phyloP scores from a whole-genome alignment of 2,113 vertebrate species.

The Pionites leucogaster region DNA sequence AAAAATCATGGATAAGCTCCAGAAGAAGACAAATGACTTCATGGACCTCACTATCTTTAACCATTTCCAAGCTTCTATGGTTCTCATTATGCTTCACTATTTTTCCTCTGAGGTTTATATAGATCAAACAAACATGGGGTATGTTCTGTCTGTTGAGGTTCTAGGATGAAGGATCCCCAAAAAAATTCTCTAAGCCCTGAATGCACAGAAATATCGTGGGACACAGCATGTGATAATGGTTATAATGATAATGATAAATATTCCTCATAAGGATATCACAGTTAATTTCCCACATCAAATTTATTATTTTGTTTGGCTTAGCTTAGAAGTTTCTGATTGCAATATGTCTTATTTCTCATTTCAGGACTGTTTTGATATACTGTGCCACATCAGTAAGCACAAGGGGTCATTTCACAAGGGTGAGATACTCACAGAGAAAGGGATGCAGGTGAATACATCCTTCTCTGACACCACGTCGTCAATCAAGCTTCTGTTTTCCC shows the following conservation, averaged over 20 bases:
- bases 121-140: background rate
- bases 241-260: background rate
- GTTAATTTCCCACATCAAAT: background rate
- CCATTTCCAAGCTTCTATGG: background rate
- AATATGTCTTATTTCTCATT: background rate
- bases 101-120: background rate
- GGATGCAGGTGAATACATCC: conserved; percentile 27
- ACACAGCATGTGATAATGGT: background rate
- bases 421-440: conserved; percentile 53
- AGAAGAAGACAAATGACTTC: background rate
- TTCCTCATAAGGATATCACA: background rate
- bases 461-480: background rate
- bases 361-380: background rate
- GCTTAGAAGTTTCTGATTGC: background rate
- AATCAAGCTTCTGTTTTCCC: conserved; percentile 65
- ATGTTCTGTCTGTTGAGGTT: background rate
- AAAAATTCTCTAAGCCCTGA: background rate
- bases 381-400: background rate
- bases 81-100: background rate
- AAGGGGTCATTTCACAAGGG: background rate
- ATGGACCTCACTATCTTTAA: background rate
- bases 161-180: background rate
- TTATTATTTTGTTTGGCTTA: background rate
- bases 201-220: background rate
- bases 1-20: background rate